These are phyloP conservation scores for Hypotaenidia okinawae DNA, from an alignment of 2,797 vertebrate species.

Conservation along the genomic window DNA sequence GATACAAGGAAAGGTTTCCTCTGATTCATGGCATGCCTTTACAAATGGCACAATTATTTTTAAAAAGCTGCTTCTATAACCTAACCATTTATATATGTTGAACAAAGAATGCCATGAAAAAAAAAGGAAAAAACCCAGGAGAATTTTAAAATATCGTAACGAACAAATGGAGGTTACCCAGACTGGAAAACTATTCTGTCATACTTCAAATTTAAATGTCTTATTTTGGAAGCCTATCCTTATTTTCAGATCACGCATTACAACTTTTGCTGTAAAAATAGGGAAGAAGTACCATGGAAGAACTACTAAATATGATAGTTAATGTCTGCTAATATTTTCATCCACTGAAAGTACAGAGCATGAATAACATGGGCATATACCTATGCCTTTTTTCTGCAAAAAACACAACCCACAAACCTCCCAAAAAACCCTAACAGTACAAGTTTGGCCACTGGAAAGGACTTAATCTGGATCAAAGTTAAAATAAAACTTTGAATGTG, in stretches of 20 bases:
- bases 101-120: not conserved
- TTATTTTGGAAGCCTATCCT: not conserved
- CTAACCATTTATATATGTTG: not conserved
- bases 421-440: not conserved
- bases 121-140: not conserved
- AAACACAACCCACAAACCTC: too few relatives aligned
- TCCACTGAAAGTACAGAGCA: not conserved
- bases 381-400: not conserved
- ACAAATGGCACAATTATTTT: not conserved
- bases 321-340: not conserved
- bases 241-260: not conserved
- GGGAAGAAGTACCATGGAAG: not conserved
- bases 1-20: not conserved
- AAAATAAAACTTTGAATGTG: not conserved
- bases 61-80: not conserved
- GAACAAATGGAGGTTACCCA: not conserved
- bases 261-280: not conserved
- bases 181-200: not conserved
- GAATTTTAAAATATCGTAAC: not conserved
- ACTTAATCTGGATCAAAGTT: not conserved
- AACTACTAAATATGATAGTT: not conserved
- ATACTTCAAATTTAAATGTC: not conserved
- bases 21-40: not conserved
- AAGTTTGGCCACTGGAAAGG: not conserved
- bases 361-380: rapidly evolving